phyloP scores from a whole-genome alignment of 2,113 vertebrate genomes.

The Pardalotus punctatus region DNA sequence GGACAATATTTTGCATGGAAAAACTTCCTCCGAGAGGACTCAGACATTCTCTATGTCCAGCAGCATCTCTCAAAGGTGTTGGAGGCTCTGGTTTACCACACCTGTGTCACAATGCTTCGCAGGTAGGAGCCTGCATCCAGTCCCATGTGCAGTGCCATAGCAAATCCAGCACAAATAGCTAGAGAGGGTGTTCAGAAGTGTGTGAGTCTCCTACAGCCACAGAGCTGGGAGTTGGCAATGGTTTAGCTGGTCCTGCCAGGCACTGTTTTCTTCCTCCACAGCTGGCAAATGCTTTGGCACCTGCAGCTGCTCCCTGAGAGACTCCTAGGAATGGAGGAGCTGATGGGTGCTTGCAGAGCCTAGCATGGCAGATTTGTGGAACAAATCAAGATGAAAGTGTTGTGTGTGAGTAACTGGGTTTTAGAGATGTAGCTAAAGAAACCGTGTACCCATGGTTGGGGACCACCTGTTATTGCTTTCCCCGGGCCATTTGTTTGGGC shows the following conservation, averaged over 20 bases:
- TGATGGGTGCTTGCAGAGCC: not conserved
- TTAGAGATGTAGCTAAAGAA: not conserved
- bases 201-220: not conserved
- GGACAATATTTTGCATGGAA: not conserved
- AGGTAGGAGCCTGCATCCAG: not conserved
- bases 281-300: conserved; percentile 6
- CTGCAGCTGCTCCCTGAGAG: not conserved
- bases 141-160: accelerated
- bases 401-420: not conserved
- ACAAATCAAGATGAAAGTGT: not conserved
- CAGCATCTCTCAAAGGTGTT: not conserved
- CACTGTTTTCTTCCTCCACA: not conserved
- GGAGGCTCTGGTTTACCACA: not conserved
- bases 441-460: accelerated
- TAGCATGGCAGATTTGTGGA: not conserved
- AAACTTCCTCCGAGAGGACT: not conserved
- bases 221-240: not conserved
- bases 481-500: not conserved
- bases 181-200: not conserved
- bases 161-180: not conserved
- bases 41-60: not conserved
- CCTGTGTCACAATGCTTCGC: not conserved
- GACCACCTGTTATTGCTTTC: not conserved
- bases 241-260: not conserved
- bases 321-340: not conserved